phyloP scores from a whole-genome alignment of 2,113 vertebrate species.

The Oreochromis tanganicae region DNA sequence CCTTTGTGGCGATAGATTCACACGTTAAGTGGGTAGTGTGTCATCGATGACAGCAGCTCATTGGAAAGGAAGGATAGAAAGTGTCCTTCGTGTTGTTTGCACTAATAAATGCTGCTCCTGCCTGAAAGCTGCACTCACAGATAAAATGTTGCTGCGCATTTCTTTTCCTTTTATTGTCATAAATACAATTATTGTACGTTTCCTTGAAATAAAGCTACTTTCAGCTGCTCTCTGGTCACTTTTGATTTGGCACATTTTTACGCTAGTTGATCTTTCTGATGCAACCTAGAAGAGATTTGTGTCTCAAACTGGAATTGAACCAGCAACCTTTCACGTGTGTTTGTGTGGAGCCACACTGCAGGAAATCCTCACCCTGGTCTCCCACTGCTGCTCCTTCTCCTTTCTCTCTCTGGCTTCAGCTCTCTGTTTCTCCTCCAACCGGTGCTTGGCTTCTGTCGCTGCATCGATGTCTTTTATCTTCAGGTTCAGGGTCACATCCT shows the following conservation, averaged over 20 bases:
- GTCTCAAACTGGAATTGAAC: not conserved
- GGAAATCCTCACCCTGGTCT: slow-evolving; percentile 84
- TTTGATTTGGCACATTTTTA: not conserved
- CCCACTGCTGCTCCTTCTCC: slow-evolving; percentile 91
- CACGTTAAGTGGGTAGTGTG: not conserved
- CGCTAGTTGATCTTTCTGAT: not conserved
- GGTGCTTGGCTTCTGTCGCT: slow-evolving; percentile 93
- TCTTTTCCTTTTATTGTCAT: not conserved
- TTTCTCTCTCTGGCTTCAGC: slow-evolving; percentile 94
- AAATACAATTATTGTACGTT: not conserved
- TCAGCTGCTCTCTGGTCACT: not conserved
- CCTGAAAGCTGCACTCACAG: fast-evolving
- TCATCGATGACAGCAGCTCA: not conserved
- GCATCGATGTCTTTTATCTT: slow-evolving; percentile 93
- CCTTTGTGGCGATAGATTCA: not conserved
- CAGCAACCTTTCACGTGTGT: fast-evolving
- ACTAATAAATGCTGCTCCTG: not conserved
- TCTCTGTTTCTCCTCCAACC: slow-evolving; percentile 92
- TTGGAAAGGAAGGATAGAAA: not conserved
- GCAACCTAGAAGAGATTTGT: not conserved
- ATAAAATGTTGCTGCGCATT: not conserved
- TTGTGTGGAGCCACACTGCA: not conserved
- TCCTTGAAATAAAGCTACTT: not conserved
- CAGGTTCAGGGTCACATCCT: slow-evolving; percentile 92
- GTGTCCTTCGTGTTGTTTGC: fast-evolving